Percentiles rank a stretch among this genome's conserved stretches.
Evolutionary conservation across 2,797 vertebrate genomes (phyloP).

Genomic region (Monodelphis domestica): DNA sequence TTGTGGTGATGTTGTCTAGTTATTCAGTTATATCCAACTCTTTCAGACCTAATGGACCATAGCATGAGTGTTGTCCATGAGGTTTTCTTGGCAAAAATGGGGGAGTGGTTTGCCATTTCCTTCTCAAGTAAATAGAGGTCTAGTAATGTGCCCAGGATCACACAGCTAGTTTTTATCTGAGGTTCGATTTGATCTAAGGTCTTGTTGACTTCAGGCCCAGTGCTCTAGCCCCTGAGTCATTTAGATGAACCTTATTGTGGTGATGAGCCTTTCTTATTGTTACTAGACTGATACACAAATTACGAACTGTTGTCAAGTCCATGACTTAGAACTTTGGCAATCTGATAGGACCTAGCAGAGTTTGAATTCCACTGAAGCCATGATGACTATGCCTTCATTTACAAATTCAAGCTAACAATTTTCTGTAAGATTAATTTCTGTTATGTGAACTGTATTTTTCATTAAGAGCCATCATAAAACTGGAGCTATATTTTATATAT

Average conservation of each 20-base stretch:
- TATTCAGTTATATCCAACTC: background rate
- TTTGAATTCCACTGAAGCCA: background rate
- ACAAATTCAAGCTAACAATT: background rate
- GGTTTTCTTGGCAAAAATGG: background rate
- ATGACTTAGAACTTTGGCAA: background rate
- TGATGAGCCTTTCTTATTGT: background rate
- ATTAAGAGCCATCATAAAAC: background rate
- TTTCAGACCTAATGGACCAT: background rate
- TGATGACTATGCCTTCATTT: background rate
- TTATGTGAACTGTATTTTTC: conserved; percentile 15
- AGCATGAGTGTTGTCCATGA: background rate
- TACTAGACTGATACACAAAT: background rate
- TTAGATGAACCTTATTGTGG: background rate
- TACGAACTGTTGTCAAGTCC: background rate
- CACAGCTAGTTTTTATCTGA: background rate
- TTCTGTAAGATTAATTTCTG: background rate
- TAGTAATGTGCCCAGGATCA: background rate
- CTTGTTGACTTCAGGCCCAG: background rate
- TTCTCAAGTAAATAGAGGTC: background rate
- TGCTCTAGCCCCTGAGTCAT: background rate
- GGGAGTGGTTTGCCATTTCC: background rate
- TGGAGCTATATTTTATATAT: background rate
- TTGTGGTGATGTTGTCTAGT: background rate
- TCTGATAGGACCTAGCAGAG: background rate
- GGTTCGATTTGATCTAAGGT: conserved; percentile 4